Base-by-base conservation (phyloP, 2,888 invertebrate genomes). In the Acanthacorydalis orientalis region DNA sequence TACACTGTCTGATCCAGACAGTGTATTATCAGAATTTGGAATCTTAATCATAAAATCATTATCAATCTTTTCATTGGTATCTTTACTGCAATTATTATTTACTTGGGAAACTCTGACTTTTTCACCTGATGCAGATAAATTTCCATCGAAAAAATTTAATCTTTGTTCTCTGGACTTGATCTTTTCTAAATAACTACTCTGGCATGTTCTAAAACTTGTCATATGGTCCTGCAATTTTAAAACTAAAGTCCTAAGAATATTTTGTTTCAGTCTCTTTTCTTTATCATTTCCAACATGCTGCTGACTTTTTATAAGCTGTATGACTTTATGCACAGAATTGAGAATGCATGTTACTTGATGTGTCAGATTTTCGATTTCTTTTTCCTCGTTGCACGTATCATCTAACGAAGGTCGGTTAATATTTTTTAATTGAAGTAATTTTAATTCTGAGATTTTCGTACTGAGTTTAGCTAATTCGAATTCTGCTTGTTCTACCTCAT, bases 111-210 rank as follows among this genome's bases (percentile, higher is more conserved):
- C 23, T 12, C 33, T 6, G 14, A 37, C 12, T 44, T 33, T 10
- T 42, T 12, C n/a, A 16, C 16, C 10, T 10, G 10, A 8, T 23
- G 10, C 16, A 23, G 42, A 31, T 16, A 23, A 15, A 31, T 42
- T 42, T 10, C 10, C n/a, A 42, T 42, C 42, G 16, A 42, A 42
- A 15, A 42, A 23, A 42, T 85, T 84, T 2, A 91, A 90, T 46
- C 92, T 72, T 59, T 93, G 92, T 62, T 95, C 93, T 53, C 93
- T 74, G 0, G 84, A 86, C 50, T 91, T 88, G 1, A 97, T 69
- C 56, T 91, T 88, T 59, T 80, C 79, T 50, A 96, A 69, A 62
- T 95, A 96, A 52, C 75, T 75, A 53, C 86, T 88, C 62, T 96
- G 96, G 14, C 85, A 82, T 14, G 78, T 74, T 49, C 92, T 75